These are phyloP conservation scores for Caenorhabditis sinica DNA, from an alignment of 2,888 invertebrate species.

Conservation along the genomic window DNA sequence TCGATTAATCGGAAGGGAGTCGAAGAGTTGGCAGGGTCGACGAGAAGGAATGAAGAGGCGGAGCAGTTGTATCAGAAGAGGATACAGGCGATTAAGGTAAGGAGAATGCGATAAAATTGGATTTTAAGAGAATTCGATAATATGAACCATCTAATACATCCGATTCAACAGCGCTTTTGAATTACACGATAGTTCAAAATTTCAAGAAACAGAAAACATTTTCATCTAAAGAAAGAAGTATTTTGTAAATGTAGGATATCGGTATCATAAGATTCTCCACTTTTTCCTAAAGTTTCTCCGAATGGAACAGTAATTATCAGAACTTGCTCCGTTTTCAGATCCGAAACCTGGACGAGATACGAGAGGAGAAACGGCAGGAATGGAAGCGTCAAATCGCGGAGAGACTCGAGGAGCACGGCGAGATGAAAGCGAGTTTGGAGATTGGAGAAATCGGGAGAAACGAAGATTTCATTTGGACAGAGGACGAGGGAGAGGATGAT, in stretches of 20 bases:
- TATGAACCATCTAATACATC: too few relatives aligned
- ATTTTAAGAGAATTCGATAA: too few relatives aligned
- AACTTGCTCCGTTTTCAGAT: too few relatives aligned
- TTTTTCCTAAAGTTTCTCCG: too few relatives aligned
- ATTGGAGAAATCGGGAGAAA: conserved; percentile 10
- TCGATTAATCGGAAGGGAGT: conserved; percentile 38
- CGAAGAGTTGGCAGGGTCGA: conserved; percentile 12
- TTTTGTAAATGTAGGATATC: too few relatives aligned
- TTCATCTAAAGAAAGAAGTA: too few relatives aligned
- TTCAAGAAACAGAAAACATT: too few relatives aligned
- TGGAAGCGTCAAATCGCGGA: conserved; percentile 37
- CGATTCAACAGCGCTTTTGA: too few relatives aligned
- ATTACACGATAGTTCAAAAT: too few relatives aligned
- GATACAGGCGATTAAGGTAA: background rate
- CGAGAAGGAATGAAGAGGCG: background rate
- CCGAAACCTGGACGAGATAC: conserved; percentile 33
- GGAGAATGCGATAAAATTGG: too few relatives aligned
- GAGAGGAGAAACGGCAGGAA: conserved; percentile 38
- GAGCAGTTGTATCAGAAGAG: conserved; percentile 20
- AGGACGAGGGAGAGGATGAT: conserved; percentile 38
- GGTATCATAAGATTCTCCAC: too few relatives aligned
- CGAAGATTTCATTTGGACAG: conserved; percentile 62
- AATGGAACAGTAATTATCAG: too few relatives aligned
- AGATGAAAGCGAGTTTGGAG: conserved; percentile 23
- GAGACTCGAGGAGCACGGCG: conserved; percentile 42